Evolutionary conservation across 2,113 vertebrate species (phyloP).

Genomic region (Pandion haliaetus): DNA sequence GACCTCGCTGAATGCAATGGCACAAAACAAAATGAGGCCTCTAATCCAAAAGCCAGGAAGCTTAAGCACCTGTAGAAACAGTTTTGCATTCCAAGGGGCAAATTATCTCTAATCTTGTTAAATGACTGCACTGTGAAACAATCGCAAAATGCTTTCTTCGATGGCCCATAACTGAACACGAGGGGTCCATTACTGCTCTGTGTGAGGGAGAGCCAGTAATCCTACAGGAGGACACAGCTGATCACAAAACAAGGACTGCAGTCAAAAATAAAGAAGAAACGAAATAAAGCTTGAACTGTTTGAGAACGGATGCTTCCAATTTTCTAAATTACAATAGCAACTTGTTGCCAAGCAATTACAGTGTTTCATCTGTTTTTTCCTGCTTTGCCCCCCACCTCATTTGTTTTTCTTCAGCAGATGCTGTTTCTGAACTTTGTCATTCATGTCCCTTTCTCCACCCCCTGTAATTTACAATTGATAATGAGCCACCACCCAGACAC

Average conservation of each 20-base stretch:
- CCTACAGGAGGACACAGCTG: slow-evolving; percentile 57
- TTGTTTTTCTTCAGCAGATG: slow-evolving; percentile 66
- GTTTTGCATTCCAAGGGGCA: slow-evolving; percentile 65
- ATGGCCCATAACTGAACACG: slow-evolving; percentile 42
- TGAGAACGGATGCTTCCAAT: slow-evolving; percentile 68
- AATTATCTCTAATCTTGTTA: slow-evolving; percentile 71
- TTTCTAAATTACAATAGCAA: slow-evolving; percentile 70
- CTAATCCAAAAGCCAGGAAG: slow-evolving; percentile 71
- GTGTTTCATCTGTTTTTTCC: slow-evolving; percentile 58
- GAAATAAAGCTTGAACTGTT: slow-evolving; percentile 60
- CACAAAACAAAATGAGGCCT: slow-evolving; percentile 63
- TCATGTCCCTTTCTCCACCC: background rate
- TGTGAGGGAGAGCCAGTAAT: background rate
- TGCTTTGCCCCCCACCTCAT: slow-evolving; percentile 43
- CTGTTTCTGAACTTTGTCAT: slow-evolving; percentile 52
- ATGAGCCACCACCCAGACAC: slow-evolving; percentile 25
- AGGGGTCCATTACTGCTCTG: slow-evolving; percentile 12
- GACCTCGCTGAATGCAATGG: slow-evolving; percentile 47
- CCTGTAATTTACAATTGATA: slow-evolving; percentile 48
- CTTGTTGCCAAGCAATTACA: slow-evolving; percentile 59
- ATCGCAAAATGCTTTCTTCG: slow-evolving; percentile 36
- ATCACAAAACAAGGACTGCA: slow-evolving; percentile 25
- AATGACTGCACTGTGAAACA: slow-evolving; percentile 57
- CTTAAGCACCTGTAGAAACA: slow-evolving; percentile 73
- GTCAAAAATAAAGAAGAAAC: slow-evolving; percentile 6